Evolutionary conservation across 2,113 vertebrate genomes (phyloP).

Genomic region (Onychorhynchus coronatus): DNA sequence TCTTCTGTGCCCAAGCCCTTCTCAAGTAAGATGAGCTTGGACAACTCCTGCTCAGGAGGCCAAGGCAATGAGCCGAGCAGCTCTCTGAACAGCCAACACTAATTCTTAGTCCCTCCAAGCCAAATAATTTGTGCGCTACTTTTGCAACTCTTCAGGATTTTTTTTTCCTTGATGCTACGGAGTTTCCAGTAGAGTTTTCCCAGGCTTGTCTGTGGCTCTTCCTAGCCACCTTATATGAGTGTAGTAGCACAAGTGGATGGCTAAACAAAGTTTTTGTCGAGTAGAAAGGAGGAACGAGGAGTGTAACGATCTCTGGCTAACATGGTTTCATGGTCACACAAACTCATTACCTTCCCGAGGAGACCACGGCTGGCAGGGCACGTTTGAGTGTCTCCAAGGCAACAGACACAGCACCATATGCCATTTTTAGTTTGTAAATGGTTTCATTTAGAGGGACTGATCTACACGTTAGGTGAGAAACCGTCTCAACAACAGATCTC

Average conservation of each 20-base stretch:
- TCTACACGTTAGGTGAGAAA: background rate
- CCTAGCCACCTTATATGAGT: background rate
- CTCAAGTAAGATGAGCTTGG: background rate
- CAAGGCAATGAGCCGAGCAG: background rate
- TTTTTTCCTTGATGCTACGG: background rate
- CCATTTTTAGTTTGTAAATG: background rate
- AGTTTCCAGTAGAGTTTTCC: background rate
- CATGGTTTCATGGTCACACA: background rate
- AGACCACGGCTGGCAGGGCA: background rate
- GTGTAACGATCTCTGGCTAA: accelerated
- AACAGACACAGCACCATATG: background rate
- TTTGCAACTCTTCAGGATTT: background rate
- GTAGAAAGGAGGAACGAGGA: background rate
- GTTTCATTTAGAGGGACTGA: background rate
- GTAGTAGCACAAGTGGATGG: background rate
- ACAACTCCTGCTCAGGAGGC: background rate
- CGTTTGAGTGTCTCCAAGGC: background rate
- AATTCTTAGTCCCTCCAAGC: background rate
- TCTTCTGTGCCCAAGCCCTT: background rate
- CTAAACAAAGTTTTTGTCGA: background rate
- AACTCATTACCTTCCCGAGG: background rate
- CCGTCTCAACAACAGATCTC: background rate
- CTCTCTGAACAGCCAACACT: accelerated
- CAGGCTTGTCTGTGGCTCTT: background rate
- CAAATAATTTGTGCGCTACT: background rate